A percentile compares a stretch with the other conserved stretches of the same genome.
Evolutionary conservation across 2,797 vertebrate genomes (phyloP).

Genomic region (Enteromius radiatus): DNA sequence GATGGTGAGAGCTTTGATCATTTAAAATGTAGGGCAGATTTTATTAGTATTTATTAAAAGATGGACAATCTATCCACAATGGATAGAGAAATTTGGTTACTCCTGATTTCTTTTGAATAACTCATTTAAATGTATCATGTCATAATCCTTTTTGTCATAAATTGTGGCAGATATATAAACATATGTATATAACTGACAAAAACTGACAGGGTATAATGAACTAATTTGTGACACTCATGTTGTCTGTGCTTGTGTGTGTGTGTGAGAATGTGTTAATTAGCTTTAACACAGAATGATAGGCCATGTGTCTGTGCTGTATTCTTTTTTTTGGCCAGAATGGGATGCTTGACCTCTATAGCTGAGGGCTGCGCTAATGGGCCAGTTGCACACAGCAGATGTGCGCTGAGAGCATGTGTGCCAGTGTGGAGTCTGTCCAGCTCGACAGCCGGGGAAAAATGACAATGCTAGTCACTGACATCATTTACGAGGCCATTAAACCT

Average conservation of each 20-base stretch:
- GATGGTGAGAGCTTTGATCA: not conserved
- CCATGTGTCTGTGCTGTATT: slow-evolving; percentile 38
- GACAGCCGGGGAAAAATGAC: slow-evolving; percentile 55
- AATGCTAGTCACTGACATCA: slow-evolving; percentile 58
- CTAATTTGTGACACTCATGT: not conserved
- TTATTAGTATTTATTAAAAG: not conserved
- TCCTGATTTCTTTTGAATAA: not conserved
- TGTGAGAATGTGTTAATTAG: slow-evolving; percentile 35
- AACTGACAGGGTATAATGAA: slow-evolving; percentile 12
- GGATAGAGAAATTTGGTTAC: not conserved
- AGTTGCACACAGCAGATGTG: slow-evolving; percentile 59
- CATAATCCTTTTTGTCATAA: not conserved
- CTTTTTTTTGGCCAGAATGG: slow-evolving; percentile 32
- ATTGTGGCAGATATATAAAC: not conserved
- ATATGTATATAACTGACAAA: slow-evolving; percentile 1
- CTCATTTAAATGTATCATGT: not conserved
- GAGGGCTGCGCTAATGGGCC: slow-evolving; percentile 55
- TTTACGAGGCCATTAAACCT: slow-evolving; percentile 59
- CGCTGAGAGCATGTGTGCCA: slow-evolving; percentile 52
- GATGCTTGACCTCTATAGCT: slow-evolving; percentile 57
- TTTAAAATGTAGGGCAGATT: not conserved
- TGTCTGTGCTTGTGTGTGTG: not conserved
- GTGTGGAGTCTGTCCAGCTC: slow-evolving; percentile 53
- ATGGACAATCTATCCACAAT: no score
- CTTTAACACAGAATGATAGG: slow-evolving; percentile 40